phyloP scores from a whole-genome alignment of 2,888 invertebrate genomes.

The Plutella xylostella region DNA sequence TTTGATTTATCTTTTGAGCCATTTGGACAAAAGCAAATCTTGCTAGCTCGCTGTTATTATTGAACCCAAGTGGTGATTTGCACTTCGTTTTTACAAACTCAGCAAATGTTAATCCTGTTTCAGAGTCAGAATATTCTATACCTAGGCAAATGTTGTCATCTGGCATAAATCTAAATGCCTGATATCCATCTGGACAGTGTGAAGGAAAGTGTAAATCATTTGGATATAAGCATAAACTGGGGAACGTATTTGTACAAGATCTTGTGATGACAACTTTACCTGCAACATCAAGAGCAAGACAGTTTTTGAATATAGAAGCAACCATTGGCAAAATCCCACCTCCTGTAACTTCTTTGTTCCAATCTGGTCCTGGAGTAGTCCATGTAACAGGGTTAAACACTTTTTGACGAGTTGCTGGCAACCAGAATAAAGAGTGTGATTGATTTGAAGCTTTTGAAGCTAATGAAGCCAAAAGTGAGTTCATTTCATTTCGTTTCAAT shows the following conservation, averaged over 20 bases:
- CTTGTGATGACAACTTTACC: slow-evolving; percentile 32
- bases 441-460: slow-evolving; percentile 31
- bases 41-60: slow-evolving; percentile 25
- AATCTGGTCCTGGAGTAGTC: slow-evolving; percentile 58
- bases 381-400: slow-evolving; percentile 52
- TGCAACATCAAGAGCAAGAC: slow-evolving; percentile 41
- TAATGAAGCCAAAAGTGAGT: slow-evolving; percentile 34
- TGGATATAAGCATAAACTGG: slow-evolving; percentile 49
- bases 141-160: slow-evolving; percentile 47
- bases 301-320: slow-evolving; percentile 33
- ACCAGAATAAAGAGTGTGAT: slow-evolving; percentile 47
- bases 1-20: slow-evolving; percentile 29
- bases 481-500: slow-evolving; percentile 31
- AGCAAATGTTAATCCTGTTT: slow-evolving; percentile 30
- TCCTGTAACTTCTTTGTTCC: slow-evolving; percentile 32
- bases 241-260: slow-evolving; percentile 34
- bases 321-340: slow-evolving; percentile 25
- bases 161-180: slow-evolving; percentile 40
- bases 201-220: slow-evolving; percentile 42
- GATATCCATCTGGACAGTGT: slow-evolving; percentile 46
- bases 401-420: slow-evolving; percentile 54
- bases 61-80: slow-evolving; percentile 35
- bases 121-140: slow-evolving; percentile 32
- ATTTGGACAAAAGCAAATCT: slow-evolving; percentile 46
- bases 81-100: slow-evolving; percentile 34